Evolutionary conservation across 1,140 invertebrate genomes (phyloP).

Genomic region (Drosophila kohkoa): DNA sequence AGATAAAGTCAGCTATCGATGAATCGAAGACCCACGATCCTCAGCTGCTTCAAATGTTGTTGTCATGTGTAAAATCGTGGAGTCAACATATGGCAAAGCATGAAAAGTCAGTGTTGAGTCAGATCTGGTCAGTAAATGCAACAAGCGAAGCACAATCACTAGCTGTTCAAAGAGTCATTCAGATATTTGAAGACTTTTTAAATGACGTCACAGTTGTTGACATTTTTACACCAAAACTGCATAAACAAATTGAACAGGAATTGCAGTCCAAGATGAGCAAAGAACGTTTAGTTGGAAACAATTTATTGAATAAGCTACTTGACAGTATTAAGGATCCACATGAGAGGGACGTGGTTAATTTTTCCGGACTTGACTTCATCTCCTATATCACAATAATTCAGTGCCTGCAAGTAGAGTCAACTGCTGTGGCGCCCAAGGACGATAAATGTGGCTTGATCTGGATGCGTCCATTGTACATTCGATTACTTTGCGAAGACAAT

Average conservation of each 20-base stretch:
- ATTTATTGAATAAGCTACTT: slow-evolving; percentile 53
- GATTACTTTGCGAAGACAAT: not conserved
- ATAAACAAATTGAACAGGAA: slow-evolving; percentile 15
- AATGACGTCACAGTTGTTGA: slow-evolving; percentile 32
- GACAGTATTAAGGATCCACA: not conserved
- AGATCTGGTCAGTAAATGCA: not conserved
- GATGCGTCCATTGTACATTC: slow-evolving; percentile 1
- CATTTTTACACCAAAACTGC: slow-evolving; percentile 17
- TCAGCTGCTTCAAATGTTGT: not conserved
- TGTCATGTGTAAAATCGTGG: not conserved
- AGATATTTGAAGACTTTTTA: slow-evolving; percentile 52
- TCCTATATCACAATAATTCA: slow-evolving; percentile 85
- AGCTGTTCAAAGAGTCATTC: not conserved
- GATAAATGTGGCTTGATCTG: not conserved
- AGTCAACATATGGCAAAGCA: not conserved
- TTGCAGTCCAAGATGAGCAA: slow-evolving; percentile 49
- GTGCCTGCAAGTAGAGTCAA: slow-evolving; percentile 83
- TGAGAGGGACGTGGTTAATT: not conserved
- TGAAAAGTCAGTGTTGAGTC: not conserved
- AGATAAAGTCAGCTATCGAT: not conserved
- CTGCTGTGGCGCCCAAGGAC: not conserved
- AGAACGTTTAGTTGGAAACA: slow-evolving; percentile 51
- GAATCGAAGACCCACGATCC: not conserved
- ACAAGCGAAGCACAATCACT: not conserved
- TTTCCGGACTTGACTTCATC: slow-evolving; percentile 44